Evolutionary conservation across 30 jellyfish, hydroid and myxozoan species (phyloP), one percentile per base, ranked within the genome.

Genomic region (Chrysaora quinquecirrha): DNA sequence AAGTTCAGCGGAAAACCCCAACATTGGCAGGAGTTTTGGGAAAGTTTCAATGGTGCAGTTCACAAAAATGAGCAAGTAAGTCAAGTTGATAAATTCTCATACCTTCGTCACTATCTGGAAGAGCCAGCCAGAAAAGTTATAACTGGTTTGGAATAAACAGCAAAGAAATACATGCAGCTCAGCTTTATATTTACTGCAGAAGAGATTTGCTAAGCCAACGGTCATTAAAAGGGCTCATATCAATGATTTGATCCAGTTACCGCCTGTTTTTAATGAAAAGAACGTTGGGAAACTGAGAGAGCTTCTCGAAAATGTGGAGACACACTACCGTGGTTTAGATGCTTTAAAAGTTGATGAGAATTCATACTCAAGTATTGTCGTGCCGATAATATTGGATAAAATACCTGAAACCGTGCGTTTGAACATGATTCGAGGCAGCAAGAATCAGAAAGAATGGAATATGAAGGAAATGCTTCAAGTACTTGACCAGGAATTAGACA

Each of bases 1-100:
- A n/a, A n/a, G n/a, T n/a, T n/a, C n/a, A 60, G 64, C 20, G 90
- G 90, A 47, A 65, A 49, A 48, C 67, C 81, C 11, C 23, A 62
- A 48, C 69, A 67, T 30, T 79, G 90, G 82, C 82, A 63, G 73
- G 90, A 79, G 48, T 62, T 79, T 60, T 35, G 82, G 90, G 75
- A 79, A 66, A 11, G 68, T 30, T 79, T 79, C 47, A 49, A 47
- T 19, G 64, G 90, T 65, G 74, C 90, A 1, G 50, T 79, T 22
- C 83, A 79, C 48, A 75, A 79, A n/a, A n/a, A n/a, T n/a, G n/a
- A n/a, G n/a, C n/a, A n/a, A n/a, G n/a, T n/a, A n/a, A n/a, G n/a
- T n/a, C n/a, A 43, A 23, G 83, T 65, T 19, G 83, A 79, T 35
- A 79, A 63, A 32, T 79, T 79, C 43, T 23, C 54, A 19, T 64